These are phyloP conservation scores for Leptinotarsa lineolata DNA, from an alignment of 1,140 invertebrate species.

Conservation along the genomic window DNA sequence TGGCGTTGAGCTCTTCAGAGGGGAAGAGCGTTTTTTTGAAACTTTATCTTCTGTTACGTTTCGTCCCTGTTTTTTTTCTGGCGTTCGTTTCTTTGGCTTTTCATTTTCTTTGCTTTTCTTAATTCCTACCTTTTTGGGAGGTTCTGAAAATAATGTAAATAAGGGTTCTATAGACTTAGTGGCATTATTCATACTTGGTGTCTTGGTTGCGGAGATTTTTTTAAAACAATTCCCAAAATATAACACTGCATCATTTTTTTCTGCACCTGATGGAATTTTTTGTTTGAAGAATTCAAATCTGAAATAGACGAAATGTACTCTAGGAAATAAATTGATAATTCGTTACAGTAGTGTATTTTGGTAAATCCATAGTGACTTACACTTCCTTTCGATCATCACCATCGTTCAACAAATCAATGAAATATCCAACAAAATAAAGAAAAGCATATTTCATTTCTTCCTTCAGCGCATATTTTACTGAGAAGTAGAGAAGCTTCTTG, in stretches of 20 bases:
- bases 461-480: constrained; percentile 10
- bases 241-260: constrained; percentile 26
- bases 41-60: background rate
- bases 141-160: background rate
- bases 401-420: constrained; percentile 15
- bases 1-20: background rate
- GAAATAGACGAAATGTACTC: background rate
- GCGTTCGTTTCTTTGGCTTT: background rate
- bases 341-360: background rate
- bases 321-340: background rate
- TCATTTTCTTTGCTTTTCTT: constrained; percentile 11
- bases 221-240: constrained; percentile 19
- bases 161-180: background rate
- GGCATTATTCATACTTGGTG: background rate
- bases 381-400: constrained; percentile 17
- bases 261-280: constrained; percentile 15
- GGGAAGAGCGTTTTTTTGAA: background rate
- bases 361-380: constrained; percentile 21
- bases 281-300: constrained; percentile 18
- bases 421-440: constrained; percentile 21
- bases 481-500: constrained; percentile 18
- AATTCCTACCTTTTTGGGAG: background rate
- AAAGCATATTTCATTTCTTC: constrained; percentile 23
- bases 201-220: constrained; percentile 1
- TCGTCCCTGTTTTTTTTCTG: background rate